These are phyloP conservation scores for Saccopteryx leptura DNA, from an alignment of 2,113 vertebrate species.

Conservation along the genomic window DNA sequence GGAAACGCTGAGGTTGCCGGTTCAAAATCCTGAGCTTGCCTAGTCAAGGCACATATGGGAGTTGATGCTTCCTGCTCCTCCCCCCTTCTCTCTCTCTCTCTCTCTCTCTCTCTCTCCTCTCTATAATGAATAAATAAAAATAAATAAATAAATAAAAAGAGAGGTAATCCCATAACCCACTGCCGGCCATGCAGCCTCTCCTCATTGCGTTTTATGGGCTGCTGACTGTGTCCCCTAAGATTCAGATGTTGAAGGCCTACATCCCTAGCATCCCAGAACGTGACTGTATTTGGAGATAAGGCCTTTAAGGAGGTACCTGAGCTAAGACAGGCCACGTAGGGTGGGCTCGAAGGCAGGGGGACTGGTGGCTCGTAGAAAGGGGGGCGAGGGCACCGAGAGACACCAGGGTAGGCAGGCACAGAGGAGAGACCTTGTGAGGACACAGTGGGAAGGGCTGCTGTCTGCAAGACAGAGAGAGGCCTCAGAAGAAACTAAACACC, in stretches of 20 bases:
- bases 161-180: background rate
- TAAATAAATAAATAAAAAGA: no score
- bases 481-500: background rate
- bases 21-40: no score
- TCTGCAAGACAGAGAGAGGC: background rate
- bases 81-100: no score
- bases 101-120: no score
- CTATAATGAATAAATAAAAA: no score
- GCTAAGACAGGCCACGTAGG: background rate
- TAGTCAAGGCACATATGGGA: no score
- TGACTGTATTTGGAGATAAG: background rate
- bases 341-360: background rate
- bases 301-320: background rate
- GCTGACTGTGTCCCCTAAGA: background rate
- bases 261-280: background rate
- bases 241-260: background rate
- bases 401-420: background rate
- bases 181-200: background rate
- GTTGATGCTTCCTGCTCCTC: no score
- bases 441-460: background rate
- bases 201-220: background rate
- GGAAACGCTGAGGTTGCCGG: no score
- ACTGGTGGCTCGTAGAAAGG: background rate
- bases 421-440: background rate
- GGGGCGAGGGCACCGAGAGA: background rate